Percentiles rank a stretch among this genome's conserved stretches.
phyloP scores from a whole-genome alignment of 2,888 invertebrate genomes.

The Ophion costatus region DNA sequence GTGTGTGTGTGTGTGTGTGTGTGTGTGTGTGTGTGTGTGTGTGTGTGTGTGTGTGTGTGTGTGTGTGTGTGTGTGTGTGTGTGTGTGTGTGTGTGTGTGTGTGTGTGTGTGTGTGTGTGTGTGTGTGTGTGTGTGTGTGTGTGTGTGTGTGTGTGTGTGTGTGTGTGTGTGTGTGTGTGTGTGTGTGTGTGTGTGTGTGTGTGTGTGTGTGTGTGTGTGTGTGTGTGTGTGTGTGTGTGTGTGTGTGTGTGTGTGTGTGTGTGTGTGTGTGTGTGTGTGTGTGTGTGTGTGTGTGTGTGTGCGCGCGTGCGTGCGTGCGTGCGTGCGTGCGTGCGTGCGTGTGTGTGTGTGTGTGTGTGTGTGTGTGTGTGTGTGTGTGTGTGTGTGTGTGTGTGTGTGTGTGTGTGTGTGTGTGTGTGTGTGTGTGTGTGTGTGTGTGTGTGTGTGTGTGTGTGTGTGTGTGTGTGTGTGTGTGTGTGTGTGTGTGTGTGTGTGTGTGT shows the following conservation, averaged over 20 bases:
- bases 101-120: neutral
- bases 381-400: slow-evolving; percentile 11
- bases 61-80: slow-evolving; percentile 6
- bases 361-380: neutral
- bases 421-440: neutral
- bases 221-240: slow-evolving; percentile 6
- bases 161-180: neutral
- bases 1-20: neutral
- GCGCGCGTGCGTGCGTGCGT: too few relatives aligned
- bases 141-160: slow-evolving; percentile 6
- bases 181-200: neutral
- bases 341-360: neutral
- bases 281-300: neutral
- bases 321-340: too few relatives aligned
- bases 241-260: neutral
- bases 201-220: neutral
- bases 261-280: neutral
- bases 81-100: neutral
- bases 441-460: neutral
- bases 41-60: neutral
- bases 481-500: neutral
- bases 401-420: neutral
- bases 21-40: neutral
- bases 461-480: slow-evolving; percentile 11
- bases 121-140: neutral